These are phyloP conservation scores for Anniella stebbinsi DNA, from an alignment of 2,797 vertebrate species.

Conservation along the genomic window DNA sequence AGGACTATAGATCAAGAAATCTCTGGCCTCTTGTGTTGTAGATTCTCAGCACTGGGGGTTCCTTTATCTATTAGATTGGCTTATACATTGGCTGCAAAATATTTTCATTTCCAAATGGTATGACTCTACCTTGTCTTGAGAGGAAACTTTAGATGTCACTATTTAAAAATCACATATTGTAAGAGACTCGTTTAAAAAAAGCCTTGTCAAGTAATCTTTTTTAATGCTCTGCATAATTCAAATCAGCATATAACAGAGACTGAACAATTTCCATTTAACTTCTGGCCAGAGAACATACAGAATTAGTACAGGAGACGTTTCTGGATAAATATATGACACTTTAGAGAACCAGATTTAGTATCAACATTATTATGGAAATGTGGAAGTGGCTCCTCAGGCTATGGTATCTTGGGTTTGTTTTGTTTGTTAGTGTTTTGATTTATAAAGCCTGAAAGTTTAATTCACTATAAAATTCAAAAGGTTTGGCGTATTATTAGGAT, in stretches of 20 bases:
- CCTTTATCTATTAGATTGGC: background rate
- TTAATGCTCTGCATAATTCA: background rate
- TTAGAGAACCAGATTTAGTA: background rate
- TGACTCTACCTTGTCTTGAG: background rate
- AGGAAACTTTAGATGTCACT: background rate
- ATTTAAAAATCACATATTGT: background rate
- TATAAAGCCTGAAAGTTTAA: background rate
- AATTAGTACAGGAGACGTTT: background rate
- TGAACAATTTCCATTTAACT: constrained; percentile 7
- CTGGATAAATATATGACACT: background rate
- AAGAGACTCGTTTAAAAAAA: background rate
- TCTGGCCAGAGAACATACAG: background rate
- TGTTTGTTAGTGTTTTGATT: background rate
- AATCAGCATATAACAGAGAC: background rate
- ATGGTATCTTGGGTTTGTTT: background rate
- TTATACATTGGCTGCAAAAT: background rate
- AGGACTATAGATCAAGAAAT: constrained; percentile 23
- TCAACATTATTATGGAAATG: background rate
- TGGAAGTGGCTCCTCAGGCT: background rate
- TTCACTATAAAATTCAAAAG: background rate
- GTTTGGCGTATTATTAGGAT: background rate
- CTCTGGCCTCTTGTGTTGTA: constrained; percentile 40
- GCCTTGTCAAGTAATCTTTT: background rate
- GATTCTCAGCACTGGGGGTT: background rate
- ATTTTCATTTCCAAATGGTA: background rate